Evolutionary conservation across 2,797 vertebrate species (phyloP).

Genomic region (Karalla daura): DNA sequence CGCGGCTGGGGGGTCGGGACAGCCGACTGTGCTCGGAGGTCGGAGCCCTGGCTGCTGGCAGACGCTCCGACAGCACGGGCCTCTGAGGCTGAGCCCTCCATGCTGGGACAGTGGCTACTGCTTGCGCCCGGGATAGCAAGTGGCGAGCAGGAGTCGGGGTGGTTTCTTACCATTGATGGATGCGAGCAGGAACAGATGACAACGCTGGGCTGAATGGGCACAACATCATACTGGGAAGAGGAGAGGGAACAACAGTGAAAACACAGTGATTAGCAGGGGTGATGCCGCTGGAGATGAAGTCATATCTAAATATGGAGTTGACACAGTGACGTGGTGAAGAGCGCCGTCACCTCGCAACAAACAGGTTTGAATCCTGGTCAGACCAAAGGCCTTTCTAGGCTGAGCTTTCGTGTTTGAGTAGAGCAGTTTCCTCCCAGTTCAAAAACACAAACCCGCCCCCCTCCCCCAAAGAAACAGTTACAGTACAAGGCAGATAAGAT

Average conservation of each 20-base stretch:
- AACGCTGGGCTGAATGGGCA: constrained; percentile 96
- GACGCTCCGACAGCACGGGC: constrained; percentile 79
- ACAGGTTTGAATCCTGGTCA: too few relatives aligned
- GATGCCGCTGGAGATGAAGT: constrained; percentile 1
- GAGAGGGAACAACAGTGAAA: constrained; percentile 29
- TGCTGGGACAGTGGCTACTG: constrained; percentile 88
- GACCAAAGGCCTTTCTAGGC: too few relatives aligned
- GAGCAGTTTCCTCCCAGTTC: too few relatives aligned
- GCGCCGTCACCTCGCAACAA: too few relatives aligned
- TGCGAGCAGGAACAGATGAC: constrained; percentile 96
- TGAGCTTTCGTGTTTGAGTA: too few relatives aligned
- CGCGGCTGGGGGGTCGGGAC: constrained; percentile 89
- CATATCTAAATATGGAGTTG: too few relatives aligned
- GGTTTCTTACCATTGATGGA: constrained; percentile 98
- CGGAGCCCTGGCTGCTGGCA: constrained; percentile 81
- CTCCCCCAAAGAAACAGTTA: too few relatives aligned
- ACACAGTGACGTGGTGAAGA: too few relatives aligned
- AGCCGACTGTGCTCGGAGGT: constrained; percentile 69
- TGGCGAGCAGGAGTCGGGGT: constrained; percentile 90
- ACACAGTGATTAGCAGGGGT: constrained; percentile 22
- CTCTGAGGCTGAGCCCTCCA: constrained; percentile 88
- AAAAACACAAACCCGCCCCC: too few relatives aligned
- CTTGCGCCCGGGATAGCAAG: constrained; percentile 89
- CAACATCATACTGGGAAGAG: constrained; percentile 93
- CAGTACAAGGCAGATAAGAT: too few relatives aligned